Base-by-base conservation (phyloP, 1,140 invertebrate genomes). In the Trichonephila clavipes region DNA sequence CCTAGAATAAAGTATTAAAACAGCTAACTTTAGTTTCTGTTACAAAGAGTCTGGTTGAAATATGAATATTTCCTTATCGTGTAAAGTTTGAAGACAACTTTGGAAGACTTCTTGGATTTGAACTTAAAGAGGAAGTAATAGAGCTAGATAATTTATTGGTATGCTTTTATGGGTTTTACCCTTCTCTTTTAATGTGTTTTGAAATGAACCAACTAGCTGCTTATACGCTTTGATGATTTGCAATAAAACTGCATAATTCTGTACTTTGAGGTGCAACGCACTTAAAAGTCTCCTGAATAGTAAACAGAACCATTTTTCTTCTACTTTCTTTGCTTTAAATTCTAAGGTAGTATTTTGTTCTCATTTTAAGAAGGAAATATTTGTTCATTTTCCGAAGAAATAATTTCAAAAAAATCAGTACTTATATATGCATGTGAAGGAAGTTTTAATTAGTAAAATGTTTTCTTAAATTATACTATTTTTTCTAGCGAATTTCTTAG, bases 231-330 rank as follows among this genome's bases (percentile, higher is more conserved):
- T 77, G 72, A 77, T 34, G 72, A 77, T 77, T 77, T 34, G 72
- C 72, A 77, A 77, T 77, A 77, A 77, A 77, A 34, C 24, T 77
- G 72, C 72, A 77, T 77, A 77, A 77, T 77, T 77, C 72, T 77
- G 24, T 77, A 77, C 28, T 77, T 77, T 40, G 28, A 18, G 28
- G 72, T 34, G 72, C 72, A 34, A 34, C 34, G 72, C 72, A 40
- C 72, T 77, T 77, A 34, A 77, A 77, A 77, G 72, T 18, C 12
- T 28, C 34, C 34, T 34, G 28, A 77, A 77, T 77, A 40, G 72
- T 77, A 28, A 40, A 28, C 18, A 28, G 2, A 6, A 19, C 18
- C 18, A 34, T 77, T 34, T 77, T 40, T 77, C 24, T 77, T 77
- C 24, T 16, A 77, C 34, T 77, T 40, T 34, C 28, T 16, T 77